Evolutionary conservation across 2,113 vertebrate genomes (phyloP), one percentile per base, ranked within the genome.

Genomic region (Xiphophorus maculatus): DNA sequence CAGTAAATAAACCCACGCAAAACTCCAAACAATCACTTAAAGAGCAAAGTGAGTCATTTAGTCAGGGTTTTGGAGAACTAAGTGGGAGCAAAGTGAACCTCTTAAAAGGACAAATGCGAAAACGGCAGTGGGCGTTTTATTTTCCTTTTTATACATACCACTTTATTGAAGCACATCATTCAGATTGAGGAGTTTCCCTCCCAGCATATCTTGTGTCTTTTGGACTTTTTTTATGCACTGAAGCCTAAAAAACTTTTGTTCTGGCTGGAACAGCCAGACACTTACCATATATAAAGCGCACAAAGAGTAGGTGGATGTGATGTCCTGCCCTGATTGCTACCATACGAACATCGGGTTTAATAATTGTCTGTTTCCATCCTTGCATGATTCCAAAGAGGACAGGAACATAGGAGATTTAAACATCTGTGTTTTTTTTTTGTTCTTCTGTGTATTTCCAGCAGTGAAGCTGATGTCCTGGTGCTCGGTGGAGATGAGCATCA

Each of bases 311-410:
- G 87, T 87, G 87, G 83, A 92, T 84, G 87, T 80, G 63, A 62
- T 28, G 79, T 82, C 79, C 66, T 69, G 64, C 83, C 80, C 87
- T 93, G 89, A 93, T 93, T 85, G 87, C 72, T 89, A 91, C 84
- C 90, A 91, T 91, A 91, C 90, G 90, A 93, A 82, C 85, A 75
- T 85, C 64, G 48, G 22, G 85, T 88, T 75, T 86, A 89, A 90
- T 93, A 88, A 85, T 86, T 82, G 90, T 90, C 89, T 93, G 84
- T 67, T 48, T 84, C 15, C 40, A 37, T 37, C 10, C 35, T 3
- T 37, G 0, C 35, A 12, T 11, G 10, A 37, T 37, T 37, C 10
- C 35, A 37, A 37, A 37, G 10, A 37, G 35, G 10, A 37, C 10
- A 37, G 10, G 35, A 37, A 11, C 10, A 37, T 37, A 11, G 12